phyloP scores from a whole-genome alignment of 2,888 invertebrate genomes.

The Cheilosia vernalis region DNA sequence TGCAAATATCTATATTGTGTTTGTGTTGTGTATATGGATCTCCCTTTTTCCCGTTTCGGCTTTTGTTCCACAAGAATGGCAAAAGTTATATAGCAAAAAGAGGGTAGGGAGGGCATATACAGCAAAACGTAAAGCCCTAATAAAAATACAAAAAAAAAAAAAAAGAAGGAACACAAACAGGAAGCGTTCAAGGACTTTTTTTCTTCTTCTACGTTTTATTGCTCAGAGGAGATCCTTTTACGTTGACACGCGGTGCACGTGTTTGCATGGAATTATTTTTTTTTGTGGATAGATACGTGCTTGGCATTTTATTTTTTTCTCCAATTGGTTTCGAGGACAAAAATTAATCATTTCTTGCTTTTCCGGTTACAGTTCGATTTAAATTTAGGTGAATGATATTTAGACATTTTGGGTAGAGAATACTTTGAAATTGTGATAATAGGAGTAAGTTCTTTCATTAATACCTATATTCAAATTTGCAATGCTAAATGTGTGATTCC shows the following conservation, averaged over 20 bases:
- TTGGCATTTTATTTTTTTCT: constrained; percentile 19
- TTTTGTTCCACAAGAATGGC: constrained; percentile 24
- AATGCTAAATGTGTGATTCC: too few relatives aligned
- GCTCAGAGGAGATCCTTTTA: constrained; percentile 10
- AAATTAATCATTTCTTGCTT: constrained; percentile 31
- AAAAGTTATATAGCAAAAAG: neutral
- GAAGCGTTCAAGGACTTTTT: constrained; percentile 46
- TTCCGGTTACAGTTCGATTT: too few relatives aligned
- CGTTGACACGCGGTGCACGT: constrained; percentile 41
- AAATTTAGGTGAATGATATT: too few relatives aligned
- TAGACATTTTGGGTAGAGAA: too few relatives aligned
- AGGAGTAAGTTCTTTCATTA: too few relatives aligned
- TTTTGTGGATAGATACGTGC: constrained; percentile 42
- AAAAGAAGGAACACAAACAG: constrained; percentile 9
- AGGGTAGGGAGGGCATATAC: neutral
- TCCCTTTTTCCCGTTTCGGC: constrained; percentile 13
- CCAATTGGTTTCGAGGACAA: neutral
- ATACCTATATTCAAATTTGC: too few relatives aligned
- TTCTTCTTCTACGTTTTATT: constrained; percentile 27
- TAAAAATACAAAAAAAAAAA: constrained; percentile 13
- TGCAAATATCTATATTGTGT: constrained; percentile 36
- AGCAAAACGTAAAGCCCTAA: constrained; percentile 13
- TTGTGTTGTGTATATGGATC: constrained; percentile 18
- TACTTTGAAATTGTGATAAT: too few relatives aligned
- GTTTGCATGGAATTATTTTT: constrained; percentile 46